phyloP scores from a whole-genome alignment of 2,888 invertebrate genomes.

The Dynastes hyllus region DNA sequence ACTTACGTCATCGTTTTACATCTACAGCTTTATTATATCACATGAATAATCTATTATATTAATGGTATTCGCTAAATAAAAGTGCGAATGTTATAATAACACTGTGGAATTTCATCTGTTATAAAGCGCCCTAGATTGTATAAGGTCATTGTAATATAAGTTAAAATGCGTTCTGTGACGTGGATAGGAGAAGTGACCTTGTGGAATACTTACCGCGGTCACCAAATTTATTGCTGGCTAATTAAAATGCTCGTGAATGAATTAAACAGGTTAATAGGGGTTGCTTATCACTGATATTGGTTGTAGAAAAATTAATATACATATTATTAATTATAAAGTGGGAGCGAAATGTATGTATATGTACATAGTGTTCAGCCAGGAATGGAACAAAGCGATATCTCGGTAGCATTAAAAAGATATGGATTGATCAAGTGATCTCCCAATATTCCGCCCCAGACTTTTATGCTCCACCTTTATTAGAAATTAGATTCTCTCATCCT shows the following conservation, averaged over 20 bases:
- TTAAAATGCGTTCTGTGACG: slow-evolving; percentile 22
- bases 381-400: no score
- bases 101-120: slow-evolving; percentile 19
- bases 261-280: not conserved
- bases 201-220: slow-evolving; percentile 20
- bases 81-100: slow-evolving; percentile 12
- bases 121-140: slow-evolving; percentile 34
- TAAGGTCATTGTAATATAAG: slow-evolving; percentile 36
- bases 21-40: not conserved
- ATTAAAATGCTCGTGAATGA: slow-evolving; percentile 10
- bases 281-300: not conserved
- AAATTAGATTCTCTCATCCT: no score
- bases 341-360: no score
- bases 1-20: not conserved
- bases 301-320: no score
- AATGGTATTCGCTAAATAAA: slow-evolving; percentile 1
- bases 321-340: no score
- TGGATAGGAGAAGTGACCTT: slow-evolving; percentile 23
- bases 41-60: not conserved
- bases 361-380: no score
- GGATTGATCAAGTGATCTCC: no score
- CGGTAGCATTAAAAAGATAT: no score
- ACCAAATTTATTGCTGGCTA: slow-evolving; percentile 20
- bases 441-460: no score
- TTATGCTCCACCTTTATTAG: no score